phyloP scores from a whole-genome alignment of 2,113 vertebrate genomes.

The Vulpes vulpes region DNA sequence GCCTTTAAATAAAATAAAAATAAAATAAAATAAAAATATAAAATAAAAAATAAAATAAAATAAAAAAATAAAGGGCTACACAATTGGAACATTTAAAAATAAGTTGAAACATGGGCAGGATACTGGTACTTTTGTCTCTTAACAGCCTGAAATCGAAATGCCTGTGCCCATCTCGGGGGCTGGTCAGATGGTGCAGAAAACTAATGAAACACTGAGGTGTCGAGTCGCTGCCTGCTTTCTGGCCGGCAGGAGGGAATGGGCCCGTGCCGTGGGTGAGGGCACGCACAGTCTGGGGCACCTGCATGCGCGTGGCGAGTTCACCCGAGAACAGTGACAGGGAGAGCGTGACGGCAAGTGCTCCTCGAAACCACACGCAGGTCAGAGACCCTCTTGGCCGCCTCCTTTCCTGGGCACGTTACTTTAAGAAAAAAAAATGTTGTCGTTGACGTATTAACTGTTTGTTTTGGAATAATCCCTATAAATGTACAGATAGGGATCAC shows the following conservation, averaged over 20 bases:
- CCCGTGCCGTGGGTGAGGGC: not conserved
- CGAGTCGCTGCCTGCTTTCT: not conserved
- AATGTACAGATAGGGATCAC: not conserved
- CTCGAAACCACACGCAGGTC: not conserved
- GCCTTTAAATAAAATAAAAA: too few species aligned
- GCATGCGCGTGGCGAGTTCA: not conserved
- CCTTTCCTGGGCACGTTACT: not conserved
- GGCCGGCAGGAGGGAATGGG: not conserved
- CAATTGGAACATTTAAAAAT: conserved; percentile 17
- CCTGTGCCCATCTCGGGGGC: not conserved
- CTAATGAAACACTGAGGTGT: not conserved
- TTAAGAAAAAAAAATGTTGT: not conserved
- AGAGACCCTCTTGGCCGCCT: not conserved
- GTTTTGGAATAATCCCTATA: not conserved
- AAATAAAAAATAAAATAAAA: not conserved
- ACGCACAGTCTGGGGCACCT: not conserved
- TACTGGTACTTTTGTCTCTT: not conserved
- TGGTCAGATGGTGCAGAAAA: not conserved
- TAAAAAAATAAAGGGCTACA: not conserved
- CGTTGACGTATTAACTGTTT: not conserved
- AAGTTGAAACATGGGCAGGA: conserved; percentile 1
- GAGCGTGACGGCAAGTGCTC: not conserved
- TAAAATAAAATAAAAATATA: not conserved
- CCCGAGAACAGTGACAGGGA: not conserved
- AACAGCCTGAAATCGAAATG: not conserved